phyloP scores from a whole-genome alignment of 2,113 vertebrate species.

The Apistogramma diplotaenia region DNA sequence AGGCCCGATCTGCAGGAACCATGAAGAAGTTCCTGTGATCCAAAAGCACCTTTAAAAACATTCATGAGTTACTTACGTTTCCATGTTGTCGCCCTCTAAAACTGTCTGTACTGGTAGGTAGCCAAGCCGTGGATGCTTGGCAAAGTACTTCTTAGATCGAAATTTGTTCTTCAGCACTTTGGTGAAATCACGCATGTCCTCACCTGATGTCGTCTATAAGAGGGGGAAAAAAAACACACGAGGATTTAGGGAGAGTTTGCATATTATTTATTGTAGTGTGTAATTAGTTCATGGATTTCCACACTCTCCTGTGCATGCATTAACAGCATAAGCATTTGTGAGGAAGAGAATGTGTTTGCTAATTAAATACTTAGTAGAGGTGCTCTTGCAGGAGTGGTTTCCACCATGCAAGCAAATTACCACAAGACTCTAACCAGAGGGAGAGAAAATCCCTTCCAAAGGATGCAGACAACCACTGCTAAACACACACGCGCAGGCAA shows the following conservation, averaged over 20 bases:
- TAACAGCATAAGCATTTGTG: slow-evolving; percentile 5
- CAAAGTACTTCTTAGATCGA: slow-evolving; percentile 97
- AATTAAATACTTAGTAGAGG: slow-evolving; percentile 56
- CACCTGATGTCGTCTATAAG: slow-evolving; percentile 92
- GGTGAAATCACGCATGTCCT: slow-evolving; percentile 97
- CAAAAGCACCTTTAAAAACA: not conserved
- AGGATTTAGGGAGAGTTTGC: not conserved
- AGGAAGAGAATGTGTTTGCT: slow-evolving; percentile 24
- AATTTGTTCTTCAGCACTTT: slow-evolving; percentile 99
- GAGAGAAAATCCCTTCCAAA: slow-evolving; percentile 28
- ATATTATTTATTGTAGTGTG: not conserved
- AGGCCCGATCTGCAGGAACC: not conserved
- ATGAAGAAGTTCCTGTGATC: not conserved
- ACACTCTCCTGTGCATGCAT: not conserved
- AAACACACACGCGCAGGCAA: slow-evolving; percentile 4
- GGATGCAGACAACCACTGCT: slow-evolving; percentile 26
- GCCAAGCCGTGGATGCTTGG: slow-evolving; percentile 94
- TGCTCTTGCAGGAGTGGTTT: slow-evolving; percentile 29
- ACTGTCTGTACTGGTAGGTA: slow-evolving; percentile 98
- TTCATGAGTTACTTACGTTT: slow-evolving; percentile 84
- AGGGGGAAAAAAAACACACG: not conserved
- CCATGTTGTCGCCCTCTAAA: slow-evolving; percentile 95
- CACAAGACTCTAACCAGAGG: slow-evolving; percentile 27
- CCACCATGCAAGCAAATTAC: slow-evolving; percentile 51
- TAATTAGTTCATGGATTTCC: not conserved